These are phyloP conservation scores for Anarrhichthys ocellatus DNA, from an alignment of 2,113 vertebrate genomes.

Conservation along the genomic window DNA sequence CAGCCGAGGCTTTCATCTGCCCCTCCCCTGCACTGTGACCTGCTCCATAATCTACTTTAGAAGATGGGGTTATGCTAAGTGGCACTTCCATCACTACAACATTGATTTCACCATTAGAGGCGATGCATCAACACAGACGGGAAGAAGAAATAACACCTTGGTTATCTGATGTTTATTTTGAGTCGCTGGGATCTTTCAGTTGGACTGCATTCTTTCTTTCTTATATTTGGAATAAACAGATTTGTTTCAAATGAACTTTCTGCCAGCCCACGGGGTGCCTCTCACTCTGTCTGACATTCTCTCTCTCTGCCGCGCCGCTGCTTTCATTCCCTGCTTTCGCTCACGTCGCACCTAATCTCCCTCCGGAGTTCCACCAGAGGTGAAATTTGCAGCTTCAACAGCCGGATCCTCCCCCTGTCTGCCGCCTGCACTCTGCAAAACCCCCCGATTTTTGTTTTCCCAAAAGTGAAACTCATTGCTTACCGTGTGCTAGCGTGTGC, in stretches of 20 bases:
- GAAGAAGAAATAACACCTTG: conserved; percentile 37
- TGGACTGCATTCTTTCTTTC: conserved; percentile 32
- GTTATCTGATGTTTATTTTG: conserved; percentile 42
- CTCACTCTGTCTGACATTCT: conserved; percentile 49
- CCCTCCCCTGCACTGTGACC: conserved; percentile 55
- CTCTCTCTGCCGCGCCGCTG: conserved; percentile 49
- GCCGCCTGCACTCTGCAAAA: conserved; percentile 14
- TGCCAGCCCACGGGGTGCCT: conserved; percentile 47
- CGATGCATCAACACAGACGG: conserved; percentile 45
- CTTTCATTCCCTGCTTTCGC: conserved; percentile 56
- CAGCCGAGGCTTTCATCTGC: conserved; percentile 22
- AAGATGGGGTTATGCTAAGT: conserved; percentile 78
- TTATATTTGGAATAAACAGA: conserved; percentile 70
- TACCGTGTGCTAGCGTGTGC: too few relatives aligned
- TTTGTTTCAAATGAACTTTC: conserved; percentile 73
- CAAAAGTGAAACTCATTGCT: conserved; percentile 24
- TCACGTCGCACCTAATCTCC: conserved; percentile 59
- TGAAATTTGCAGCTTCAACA: conserved; percentile 73
- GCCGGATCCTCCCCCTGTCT: conserved; percentile 49
- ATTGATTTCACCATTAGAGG: conserved; percentile 81
- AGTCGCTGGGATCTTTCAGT: conserved; percentile 62
- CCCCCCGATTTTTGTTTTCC: conserved; percentile 48
- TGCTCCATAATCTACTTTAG: conserved; percentile 78
- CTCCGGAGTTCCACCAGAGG: conserved; percentile 54
- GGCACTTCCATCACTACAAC: conserved; percentile 69